Evolutionary conservation across 1,140 invertebrate species (phyloP).

Genomic region (Drosophila kikkawai): DNA sequence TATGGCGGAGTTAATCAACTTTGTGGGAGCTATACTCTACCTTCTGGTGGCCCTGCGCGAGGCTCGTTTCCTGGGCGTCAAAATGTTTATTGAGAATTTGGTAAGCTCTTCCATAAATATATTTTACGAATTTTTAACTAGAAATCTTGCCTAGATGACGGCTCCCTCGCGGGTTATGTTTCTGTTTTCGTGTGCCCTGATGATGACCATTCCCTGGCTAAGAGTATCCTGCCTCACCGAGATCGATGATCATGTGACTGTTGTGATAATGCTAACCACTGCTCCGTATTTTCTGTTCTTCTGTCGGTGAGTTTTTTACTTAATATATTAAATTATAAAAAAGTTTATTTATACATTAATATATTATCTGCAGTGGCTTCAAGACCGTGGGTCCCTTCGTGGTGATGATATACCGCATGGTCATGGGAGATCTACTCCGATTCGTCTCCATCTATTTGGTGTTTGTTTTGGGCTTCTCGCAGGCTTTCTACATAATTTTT

Average conservation of each 20-base stretch:
- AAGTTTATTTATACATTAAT: neutral
- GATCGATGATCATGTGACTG: conserved; percentile 95
- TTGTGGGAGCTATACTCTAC: conserved; percentile 92
- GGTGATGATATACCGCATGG: conserved; percentile 99
- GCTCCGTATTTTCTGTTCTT: conserved; percentile 99
- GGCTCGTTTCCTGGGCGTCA: conserved; percentile 92
- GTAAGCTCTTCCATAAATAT: conserved; percentile 85
- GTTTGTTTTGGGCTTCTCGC: conserved; percentile 98
- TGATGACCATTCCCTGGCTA: conserved; percentile 93
- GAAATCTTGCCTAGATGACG: conserved; percentile 87
- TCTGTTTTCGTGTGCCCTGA: conserved; percentile 95
- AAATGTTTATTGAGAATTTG: conserved; percentile 96
- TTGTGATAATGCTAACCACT: conserved; percentile 97
- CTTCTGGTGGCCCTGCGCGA: conserved; percentile 93
- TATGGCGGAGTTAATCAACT: conserved; percentile 89
- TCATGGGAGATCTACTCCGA: conserved; percentile 96
- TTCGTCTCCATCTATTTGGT: conserved; percentile 98
- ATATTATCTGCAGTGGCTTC: conserved; percentile 92
- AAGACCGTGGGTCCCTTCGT: conserved; percentile 99
- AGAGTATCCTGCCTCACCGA: conserved; percentile 93
- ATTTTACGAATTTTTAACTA: neutral
- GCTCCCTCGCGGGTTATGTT: conserved; percentile 95
- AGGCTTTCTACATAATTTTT: conserved; percentile 97
- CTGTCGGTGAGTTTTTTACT: conserved; percentile 89
- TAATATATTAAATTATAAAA: neutral